These are phyloP conservation scores for Sesia bembeciformis DNA, from an alignment of 2,888 invertebrate genomes.

Conservation along the genomic window DNA sequence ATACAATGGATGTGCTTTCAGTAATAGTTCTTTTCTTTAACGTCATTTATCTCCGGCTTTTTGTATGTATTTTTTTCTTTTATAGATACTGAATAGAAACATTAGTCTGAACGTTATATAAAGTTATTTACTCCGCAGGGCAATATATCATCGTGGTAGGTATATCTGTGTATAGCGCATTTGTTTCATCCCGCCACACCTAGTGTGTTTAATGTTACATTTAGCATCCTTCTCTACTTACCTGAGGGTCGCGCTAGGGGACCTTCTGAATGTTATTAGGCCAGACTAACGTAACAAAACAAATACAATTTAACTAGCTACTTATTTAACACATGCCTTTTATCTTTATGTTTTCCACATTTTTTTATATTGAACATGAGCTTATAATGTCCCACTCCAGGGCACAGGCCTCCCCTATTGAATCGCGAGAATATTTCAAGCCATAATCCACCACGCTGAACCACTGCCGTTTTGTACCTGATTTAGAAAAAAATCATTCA, in stretches of 20 bases:
- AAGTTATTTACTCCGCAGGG: neutral
- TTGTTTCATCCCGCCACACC: conserved; percentile 1
- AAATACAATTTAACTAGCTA: conserved; percentile 3
- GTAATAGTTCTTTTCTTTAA: conserved; percentile 40
- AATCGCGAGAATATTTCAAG: no score
- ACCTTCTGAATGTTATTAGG: conserved; percentile 7
- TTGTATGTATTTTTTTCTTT: neutral
- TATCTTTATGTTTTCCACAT: conserved; percentile 4
- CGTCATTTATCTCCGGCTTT: conserved; percentile 12
- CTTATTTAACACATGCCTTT: conserved; percentile 2
- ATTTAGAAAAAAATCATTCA: no score
- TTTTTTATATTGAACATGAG: neutral
- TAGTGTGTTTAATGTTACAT: conserved; percentile 8
- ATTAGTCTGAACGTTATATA: neutral
- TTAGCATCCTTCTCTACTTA: conserved; percentile 10
- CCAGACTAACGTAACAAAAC: conserved; percentile 2
- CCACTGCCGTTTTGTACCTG: no score
- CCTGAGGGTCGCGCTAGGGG: conserved; percentile 9
- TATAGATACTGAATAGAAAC: neutral
- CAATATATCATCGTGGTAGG: neutral
- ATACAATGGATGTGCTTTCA: conserved; percentile 42
- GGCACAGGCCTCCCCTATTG: no score
- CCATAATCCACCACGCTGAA: no score
- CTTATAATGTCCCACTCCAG: no score
- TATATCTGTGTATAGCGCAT: neutral